Conservation (phyloP, 1,140 invertebrate species). For the Panagrolaimus sp. region DNA sequence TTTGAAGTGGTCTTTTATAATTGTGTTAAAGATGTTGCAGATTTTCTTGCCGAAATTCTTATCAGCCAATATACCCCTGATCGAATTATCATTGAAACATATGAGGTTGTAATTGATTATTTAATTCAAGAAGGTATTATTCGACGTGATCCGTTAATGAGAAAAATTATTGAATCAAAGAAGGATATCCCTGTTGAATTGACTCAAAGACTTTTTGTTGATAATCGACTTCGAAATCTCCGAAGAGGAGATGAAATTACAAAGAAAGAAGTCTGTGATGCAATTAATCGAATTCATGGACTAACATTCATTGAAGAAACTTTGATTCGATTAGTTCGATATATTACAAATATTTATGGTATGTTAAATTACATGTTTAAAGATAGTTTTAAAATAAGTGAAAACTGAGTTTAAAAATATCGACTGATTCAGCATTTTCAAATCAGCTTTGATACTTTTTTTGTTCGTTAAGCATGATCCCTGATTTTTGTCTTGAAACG, state of each 20-base stretch:
- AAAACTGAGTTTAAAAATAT: background rate
- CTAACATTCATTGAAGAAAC: background rate
- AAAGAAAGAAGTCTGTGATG: background rate
- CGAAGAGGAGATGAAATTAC: background rate
- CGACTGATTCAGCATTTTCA: background rate
- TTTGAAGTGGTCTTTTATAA: constrained; percentile 12
- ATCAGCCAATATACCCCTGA: background rate
- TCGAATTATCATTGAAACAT: background rate
- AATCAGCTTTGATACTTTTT: too few species aligned
- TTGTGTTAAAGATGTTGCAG: constrained; percentile 5
- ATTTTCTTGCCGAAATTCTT: background rate
- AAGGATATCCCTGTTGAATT: background rate
- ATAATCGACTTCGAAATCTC: background rate
- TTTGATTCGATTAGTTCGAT: background rate
- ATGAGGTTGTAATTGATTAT: constrained; percentile 11
- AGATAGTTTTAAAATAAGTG: background rate
- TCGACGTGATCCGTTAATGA: background rate
- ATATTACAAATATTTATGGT: constrained; percentile 4
- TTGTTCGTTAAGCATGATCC: too few species aligned
- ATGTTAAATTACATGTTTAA: background rate
- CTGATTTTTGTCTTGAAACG: too few species aligned
- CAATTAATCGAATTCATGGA: background rate
- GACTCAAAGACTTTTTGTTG: background rate
- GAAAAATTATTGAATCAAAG: background rate
- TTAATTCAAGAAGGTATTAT: constrained; percentile 11